Evolutionary conservation across 2,113 vertebrate genomes (phyloP).

Genomic region (Cynopterus brachyotis): DNA sequence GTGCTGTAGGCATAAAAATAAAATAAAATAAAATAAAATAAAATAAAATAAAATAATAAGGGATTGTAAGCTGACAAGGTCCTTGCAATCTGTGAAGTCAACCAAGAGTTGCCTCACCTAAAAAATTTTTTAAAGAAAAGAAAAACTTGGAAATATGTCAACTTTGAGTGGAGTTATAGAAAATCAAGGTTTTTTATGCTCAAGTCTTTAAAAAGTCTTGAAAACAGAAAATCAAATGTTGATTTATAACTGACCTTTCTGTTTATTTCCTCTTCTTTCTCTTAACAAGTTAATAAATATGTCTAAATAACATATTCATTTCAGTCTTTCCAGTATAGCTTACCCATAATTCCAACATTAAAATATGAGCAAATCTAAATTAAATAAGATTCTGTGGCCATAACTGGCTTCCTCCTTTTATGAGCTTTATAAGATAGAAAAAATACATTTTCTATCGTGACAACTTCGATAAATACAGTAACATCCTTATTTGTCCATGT

Average conservation of each 20-base stretch:
- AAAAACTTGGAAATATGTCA: conserved; percentile 34
- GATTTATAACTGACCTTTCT: not conserved
- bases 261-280: conserved; percentile 12
- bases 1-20: too few relatives aligned
- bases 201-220: not conserved
- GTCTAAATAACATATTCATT: not conserved
- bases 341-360: conserved; percentile 7
- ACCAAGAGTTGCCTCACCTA: too few relatives aligned
- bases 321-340: not conserved
- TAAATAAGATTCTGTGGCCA: not conserved
- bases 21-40: too few relatives aligned
- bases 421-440: not conserved
- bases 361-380: conserved; percentile 41
- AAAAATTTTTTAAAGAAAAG: too few relatives aligned
- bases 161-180: not conserved
- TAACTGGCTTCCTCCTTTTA: not conserved
- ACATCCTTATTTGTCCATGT: not conserved
- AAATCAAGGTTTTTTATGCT: not conserved
- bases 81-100: too few relatives aligned
- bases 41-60: too few relatives aligned
- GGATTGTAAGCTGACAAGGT: too few relatives aligned
- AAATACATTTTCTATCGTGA: not conserved
- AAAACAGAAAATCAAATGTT: conserved; percentile 35
- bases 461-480: not conserved
- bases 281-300: not conserved